phyloP scores from a whole-genome alignment of 2,888 invertebrate species.

The Masnerella sp. region DNA sequence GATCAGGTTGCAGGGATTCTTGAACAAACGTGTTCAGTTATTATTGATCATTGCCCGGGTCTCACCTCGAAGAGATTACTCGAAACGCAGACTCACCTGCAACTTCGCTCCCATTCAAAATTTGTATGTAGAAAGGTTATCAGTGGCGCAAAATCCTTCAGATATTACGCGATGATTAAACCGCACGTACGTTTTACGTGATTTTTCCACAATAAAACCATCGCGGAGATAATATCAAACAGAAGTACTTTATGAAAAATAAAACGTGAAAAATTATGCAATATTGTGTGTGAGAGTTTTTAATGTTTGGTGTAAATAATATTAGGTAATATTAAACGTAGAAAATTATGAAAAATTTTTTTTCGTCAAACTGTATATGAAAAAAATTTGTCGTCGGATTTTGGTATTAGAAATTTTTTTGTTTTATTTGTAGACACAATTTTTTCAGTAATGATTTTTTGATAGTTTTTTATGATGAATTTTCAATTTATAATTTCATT shows the following conservation, averaged over 20 bases:
- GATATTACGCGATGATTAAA: conserved; percentile 8
- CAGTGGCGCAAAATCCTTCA: conserved; percentile 15
- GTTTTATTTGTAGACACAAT: too few relatives aligned
- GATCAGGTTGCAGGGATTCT: conserved; percentile 27
- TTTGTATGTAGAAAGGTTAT: conserved; percentile 30
- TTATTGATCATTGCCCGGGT: conserved; percentile 47
- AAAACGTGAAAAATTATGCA: not conserved
- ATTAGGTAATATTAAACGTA: too few relatives aligned
- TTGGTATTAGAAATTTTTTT: too few relatives aligned
- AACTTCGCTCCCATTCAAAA: conserved; percentile 23
- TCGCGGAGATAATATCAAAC: conserved; percentile 1
- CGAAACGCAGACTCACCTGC: conserved; percentile 16
- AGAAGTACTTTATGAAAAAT: not conserved
- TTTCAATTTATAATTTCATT: too few relatives aligned
- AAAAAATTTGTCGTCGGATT: too few relatives aligned
- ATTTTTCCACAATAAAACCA: too few relatives aligned
- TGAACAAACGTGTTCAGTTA: conserved; percentile 36
- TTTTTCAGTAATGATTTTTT: too few relatives aligned
- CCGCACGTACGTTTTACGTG: not conserved
- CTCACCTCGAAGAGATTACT: conserved; percentile 37
- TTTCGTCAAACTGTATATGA: too few relatives aligned
- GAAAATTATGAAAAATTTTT: too few relatives aligned
- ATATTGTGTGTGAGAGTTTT: too few relatives aligned
- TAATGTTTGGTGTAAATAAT: too few relatives aligned
- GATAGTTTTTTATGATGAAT: too few relatives aligned